Percentiles rank a stretch among this genome's conserved stretches.
Conservation (phyloP, 2,113 vertebrate species). For the Diadophis punctatus region DNA sequence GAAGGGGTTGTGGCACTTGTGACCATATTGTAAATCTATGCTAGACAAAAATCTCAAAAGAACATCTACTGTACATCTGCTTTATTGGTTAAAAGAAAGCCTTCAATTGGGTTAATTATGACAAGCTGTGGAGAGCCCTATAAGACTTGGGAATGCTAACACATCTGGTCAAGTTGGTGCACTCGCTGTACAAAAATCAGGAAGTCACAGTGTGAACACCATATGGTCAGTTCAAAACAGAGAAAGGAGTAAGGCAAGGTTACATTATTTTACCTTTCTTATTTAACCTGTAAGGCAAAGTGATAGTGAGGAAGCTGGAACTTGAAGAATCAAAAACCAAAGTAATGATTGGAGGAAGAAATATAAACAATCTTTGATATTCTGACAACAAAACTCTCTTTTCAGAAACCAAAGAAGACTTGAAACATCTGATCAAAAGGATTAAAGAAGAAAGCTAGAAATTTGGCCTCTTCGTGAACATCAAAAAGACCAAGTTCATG, state of each 20-base stretch:
- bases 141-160: not conserved
- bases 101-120: not conserved
- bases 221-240: not conserved
- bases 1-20: not conserved
- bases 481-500: not conserved
- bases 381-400: not conserved
- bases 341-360: not conserved
- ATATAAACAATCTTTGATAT: not conserved
- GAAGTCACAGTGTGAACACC: not conserved
- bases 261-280: not conserved
- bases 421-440: not conserved
- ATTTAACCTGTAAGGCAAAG: not conserved
- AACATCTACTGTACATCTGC: not conserved
- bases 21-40: not conserved
- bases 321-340: not conserved
- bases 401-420: not conserved
- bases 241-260: not conserved
- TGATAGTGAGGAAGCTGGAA: not conserved
- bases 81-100: not conserved
- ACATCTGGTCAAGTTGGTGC: not conserved
- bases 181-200: not conserved
- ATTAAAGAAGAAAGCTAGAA: not conserved
- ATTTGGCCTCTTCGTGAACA: not conserved
- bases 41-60: not conserved
- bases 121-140: not conserved